Percentiles rank a stretch among this genome's conserved stretches.
Conservation (phyloP, 2,888 invertebrate genomes). For the Stramonita haemastoma region DNA sequence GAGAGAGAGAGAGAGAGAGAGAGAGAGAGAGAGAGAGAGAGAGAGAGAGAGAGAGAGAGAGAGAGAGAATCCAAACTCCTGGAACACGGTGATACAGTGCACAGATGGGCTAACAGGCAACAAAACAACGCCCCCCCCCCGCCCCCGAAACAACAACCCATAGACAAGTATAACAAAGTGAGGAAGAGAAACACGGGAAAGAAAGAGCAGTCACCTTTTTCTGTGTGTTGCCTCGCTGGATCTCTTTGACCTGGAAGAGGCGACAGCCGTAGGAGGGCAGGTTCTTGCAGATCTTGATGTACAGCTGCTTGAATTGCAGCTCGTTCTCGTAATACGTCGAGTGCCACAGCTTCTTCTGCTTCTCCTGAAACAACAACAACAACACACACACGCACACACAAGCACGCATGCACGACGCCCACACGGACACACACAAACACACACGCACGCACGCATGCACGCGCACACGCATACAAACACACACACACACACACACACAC, state of each 20-base stretch:
- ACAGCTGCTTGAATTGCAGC: constrained; percentile 82
- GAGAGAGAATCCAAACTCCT: neutral
- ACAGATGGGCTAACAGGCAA: no score
- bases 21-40: no score
- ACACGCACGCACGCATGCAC: neutral
- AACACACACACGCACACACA: neutral
- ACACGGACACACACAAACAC: neutral
- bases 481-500: neutral
- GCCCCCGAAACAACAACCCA: no score
- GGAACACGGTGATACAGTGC: no score
- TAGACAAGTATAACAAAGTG: no score
- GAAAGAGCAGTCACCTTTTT: constrained; percentile 79
- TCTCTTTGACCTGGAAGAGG: constrained; percentile 83
- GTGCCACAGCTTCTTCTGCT: constrained; percentile 83
- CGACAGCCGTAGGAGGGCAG: constrained; percentile 82
- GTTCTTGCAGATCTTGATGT: constrained; percentile 82
- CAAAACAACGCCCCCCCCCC: no score
- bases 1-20: no score
- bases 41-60: neutral
- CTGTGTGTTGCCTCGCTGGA: constrained; percentile 81
- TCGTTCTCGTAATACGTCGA: constrained; percentile 83
- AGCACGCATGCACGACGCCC: neutral
- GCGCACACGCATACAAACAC: neutral
- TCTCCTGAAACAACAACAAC: constrained; percentile 79
- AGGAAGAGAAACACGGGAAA: neutral